Evolutionary conservation across 2,888 invertebrate species (phyloP), one percentile per base, ranked within the genome.

Genomic region (Tetrapedia diversipes): DNA sequence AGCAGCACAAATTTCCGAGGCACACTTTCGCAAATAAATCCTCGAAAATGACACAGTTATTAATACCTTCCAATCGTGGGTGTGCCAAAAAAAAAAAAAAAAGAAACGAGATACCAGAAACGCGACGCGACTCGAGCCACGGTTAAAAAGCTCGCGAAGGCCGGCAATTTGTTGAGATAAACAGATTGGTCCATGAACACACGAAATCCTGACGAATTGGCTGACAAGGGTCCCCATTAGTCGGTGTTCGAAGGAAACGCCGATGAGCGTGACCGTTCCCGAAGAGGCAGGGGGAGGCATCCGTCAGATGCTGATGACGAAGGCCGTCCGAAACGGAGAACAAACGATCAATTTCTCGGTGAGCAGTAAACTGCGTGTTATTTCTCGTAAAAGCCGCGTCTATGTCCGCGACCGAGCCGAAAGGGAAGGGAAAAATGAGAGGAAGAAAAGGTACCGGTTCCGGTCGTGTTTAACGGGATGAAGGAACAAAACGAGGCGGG

Each of bases 321-420:
- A n/a, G 10, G 6, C 47, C 22, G 43, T 22, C 16, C 37, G 59
- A 65, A 49, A 29, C 72, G 29, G 61, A 51, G 57, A 34, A 27
- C 41, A 37, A 68, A 68, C 64, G 39, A 27, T 43, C 54, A 37
- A 54, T 73, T 74, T 51, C 64, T 56, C 54, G 56, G 53, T 29
- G 66, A 67, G 53, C 70, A 63, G 72, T 74, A 70, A 79, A 77
- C 77, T 78, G 66, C 79, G 69, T 63, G 67, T 77, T 76, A 76
- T 82, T 61, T 84, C 71, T 67, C 65, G 70, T 63, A 77, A 82
- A n/a, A 78, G 68, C 61, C 65, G 67, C 54, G 57, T 56, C 57
- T 39, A 67, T 77, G n/a, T n/a, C n/a, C n/a, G n/a, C n/a, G n/a
- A n/a, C n/a, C n/a, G n/a, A n/a, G n/a, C 59, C 49, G 69, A 54